Percentiles rank a stretch among this genome's conserved stretches.
Evolutionary conservation across 2,113 vertebrate genomes (phyloP).

Genomic region (Siphamia tubifer): DNA sequence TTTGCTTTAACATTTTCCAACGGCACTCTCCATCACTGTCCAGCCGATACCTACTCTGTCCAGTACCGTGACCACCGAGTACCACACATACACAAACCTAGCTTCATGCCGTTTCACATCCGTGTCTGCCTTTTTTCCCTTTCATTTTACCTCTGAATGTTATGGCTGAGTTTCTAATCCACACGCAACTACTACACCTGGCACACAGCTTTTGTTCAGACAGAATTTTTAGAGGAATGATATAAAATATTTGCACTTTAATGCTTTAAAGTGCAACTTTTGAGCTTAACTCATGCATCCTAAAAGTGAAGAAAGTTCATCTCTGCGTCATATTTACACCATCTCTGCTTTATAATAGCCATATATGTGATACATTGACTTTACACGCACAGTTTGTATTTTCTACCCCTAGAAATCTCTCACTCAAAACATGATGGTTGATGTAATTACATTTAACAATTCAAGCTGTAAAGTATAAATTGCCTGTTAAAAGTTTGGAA

Average conservation of each 20-base stretch:
- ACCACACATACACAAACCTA: neutral
- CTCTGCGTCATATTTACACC: too few relatives aligned
- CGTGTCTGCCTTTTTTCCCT: neutral
- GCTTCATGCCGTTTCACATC: neutral
- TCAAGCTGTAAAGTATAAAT: too few relatives aligned
- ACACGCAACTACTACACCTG: neutral
- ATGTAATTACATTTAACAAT: too few relatives aligned
- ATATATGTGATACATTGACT: too few relatives aligned
- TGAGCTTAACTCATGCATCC: too few relatives aligned
- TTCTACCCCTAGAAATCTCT: too few relatives aligned
- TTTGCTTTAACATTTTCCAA: conserved; percentile 67
- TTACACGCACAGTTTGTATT: too few relatives aligned
- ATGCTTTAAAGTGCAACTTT: neutral
- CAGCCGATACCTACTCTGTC: conserved; percentile 18
- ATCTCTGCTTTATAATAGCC: too few relatives aligned
- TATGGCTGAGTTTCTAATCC: neutral
- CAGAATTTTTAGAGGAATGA: neutral
- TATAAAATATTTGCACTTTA: neutral
- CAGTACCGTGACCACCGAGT: conserved; percentile 18
- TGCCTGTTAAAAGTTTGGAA: too few relatives aligned
- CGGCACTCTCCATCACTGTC: conserved; percentile 10
- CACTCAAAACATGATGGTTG: too few relatives aligned
- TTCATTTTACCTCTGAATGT: neutral
- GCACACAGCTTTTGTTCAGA: neutral
- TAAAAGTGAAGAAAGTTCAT: too few relatives aligned